Evolutionary conservation across 2,113 vertebrate genomes (phyloP), one percentile per base, ranked within the genome.

Genomic region (Motacilla tschutschensis): DNA sequence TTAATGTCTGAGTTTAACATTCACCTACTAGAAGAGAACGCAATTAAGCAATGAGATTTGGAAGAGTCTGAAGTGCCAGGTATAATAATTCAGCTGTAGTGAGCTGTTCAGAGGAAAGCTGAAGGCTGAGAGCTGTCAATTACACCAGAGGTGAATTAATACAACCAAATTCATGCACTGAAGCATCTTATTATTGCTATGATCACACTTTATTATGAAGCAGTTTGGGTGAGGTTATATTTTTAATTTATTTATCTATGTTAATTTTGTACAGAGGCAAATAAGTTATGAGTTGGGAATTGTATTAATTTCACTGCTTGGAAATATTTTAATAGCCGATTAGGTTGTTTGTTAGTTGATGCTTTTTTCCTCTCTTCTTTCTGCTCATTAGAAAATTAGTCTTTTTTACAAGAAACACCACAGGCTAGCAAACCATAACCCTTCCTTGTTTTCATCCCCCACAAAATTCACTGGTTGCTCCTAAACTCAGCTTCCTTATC

Each of bases 171-270:
- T 96, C 88, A 87, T 86, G 73, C 93, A 79, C 67, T 83, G 83
- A 95, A 95, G 94, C 88, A 5, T 78, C 15, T 38, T 93, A 94
- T 93, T 93, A 94, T 89, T 93, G 87, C 95, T 85, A 77, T 87
- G 88, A 93, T 95, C 94, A 43, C 76, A 92, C 94, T 96, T 97
- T 96, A 95, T 93, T 96, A 95, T 86, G 92, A 95, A 95, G 93
- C 90, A 91, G 90, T 90, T 96, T 96, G 93, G 91, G 93, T 92
- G 92, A 91, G 80, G 86, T 81, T 94, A 41, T 90, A 95, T 93
- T 96, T 91, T 93, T 33, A 96, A 97, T 96, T 92, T 96, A 96
- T 96, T 96, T 96, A 97, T 96, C 95, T 96, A 94, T 96, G 96
- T 93, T 97, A 97, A 96, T 96, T 96, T 93, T 93, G 93, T 94